These are phyloP conservation scores for Monoplex corrugatus DNA, from an alignment of 2,888 invertebrate species.

Conservation along the genomic window DNA sequence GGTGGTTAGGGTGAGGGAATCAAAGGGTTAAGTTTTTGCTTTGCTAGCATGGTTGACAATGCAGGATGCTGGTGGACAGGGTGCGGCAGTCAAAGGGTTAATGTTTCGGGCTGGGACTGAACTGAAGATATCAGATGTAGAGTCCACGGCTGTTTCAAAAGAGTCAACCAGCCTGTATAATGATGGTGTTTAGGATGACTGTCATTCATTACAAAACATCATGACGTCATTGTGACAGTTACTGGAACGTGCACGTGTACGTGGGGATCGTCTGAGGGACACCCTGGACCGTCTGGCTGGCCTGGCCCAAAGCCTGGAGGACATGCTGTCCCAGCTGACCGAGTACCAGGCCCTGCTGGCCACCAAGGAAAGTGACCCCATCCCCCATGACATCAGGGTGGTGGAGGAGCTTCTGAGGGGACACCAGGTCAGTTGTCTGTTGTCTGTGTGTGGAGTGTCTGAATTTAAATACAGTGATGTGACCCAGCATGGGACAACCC, in stretches of 20 bases:
- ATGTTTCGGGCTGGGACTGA: no score
- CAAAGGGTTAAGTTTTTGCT: no score
- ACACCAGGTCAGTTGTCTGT: constrained; percentile 71
- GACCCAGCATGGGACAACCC: no score
- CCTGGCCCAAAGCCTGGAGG: constrained; percentile 79
- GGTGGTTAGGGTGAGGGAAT: no score
- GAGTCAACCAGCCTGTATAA: no score
- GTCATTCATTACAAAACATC: neutral
- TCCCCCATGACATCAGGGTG: constrained; percentile 79
- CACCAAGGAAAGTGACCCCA: constrained; percentile 79
- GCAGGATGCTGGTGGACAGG: no score
- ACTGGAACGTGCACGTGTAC: constrained; percentile 61
- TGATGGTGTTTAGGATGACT: no score
- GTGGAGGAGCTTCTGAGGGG: constrained; percentile 79
- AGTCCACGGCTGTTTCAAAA: no score
- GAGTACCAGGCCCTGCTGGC: constrained; percentile 80
- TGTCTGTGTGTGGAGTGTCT: neutral
- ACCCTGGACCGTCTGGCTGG: constrained; percentile 78
- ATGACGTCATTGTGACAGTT: constrained; percentile 40
- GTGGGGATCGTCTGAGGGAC: constrained; percentile 74
- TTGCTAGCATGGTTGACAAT: no score
- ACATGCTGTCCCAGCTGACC: constrained; percentile 79
- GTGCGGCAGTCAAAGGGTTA: no score
- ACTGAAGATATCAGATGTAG: no score
- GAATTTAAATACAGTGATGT: no score